Percentiles rank a stretch among this genome's conserved stretches.
Conservation (phyloP, 1,140 invertebrate genomes). For the Aphaenogaster rudis region DNA sequence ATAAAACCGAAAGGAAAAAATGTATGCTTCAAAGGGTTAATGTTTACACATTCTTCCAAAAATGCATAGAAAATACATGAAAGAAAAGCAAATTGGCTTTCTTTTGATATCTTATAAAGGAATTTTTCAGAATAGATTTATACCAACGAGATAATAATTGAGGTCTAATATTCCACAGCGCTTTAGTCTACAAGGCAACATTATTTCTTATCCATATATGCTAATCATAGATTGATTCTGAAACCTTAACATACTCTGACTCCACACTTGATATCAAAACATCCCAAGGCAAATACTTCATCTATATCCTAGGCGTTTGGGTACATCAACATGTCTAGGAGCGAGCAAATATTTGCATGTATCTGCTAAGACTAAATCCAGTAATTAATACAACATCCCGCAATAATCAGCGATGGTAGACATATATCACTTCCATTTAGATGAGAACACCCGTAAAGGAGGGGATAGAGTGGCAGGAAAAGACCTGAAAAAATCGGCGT, state of each 20-base stretch:
- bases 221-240: slow-evolving; percentile 40
- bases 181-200: background rate
- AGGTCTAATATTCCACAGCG: background rate
- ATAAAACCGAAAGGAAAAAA: no score
- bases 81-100: slow-evolving; percentile 4
- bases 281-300: slow-evolving; percentile 11
- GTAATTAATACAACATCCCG: slow-evolving; percentile 36
- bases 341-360: slow-evolving; percentile 13
- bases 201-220: slow-evolving; percentile 21
- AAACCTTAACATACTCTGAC: background rate
- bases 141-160: background rate
- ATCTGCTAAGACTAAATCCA: background rate
- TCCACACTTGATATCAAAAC: slow-evolving; percentile 6
- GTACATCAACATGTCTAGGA: slow-evolving; percentile 9
- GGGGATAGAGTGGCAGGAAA: slow-evolving; percentile 23
- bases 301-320: background rate
- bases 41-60: background rate
- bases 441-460: slow-evolving; percentile 33
- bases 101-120: slow-evolving; percentile 8
- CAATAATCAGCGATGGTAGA: slow-evolving; percentile 19
- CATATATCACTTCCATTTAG: slow-evolving; percentile 46
- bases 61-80: background rate
- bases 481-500: slow-evolving; percentile 44
- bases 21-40: no score
- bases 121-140: background rate